These are phyloP conservation scores for Andricus quercusramuli DNA, from an alignment of 2,888 invertebrate species.

Conservation along the genomic window DNA sequence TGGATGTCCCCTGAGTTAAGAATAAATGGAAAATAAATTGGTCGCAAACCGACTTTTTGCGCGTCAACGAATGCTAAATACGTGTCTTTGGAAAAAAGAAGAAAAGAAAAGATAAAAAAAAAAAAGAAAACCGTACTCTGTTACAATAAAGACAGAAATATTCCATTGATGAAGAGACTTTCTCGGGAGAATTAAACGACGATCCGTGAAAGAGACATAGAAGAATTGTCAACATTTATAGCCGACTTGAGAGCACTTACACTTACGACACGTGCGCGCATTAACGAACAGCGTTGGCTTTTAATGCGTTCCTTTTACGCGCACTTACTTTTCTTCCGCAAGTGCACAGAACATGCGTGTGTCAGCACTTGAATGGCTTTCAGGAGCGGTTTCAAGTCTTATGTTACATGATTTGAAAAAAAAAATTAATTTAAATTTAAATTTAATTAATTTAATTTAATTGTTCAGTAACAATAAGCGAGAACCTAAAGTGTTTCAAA, in stretches of 20 bases:
- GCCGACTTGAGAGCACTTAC: conserved; percentile 41
- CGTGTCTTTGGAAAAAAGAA: no score
- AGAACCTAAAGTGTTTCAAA: no score
- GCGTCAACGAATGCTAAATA: no score
- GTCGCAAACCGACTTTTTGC: no score
- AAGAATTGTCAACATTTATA: conserved; percentile 51
- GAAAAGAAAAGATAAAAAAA: no score
- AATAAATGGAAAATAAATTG: no score
- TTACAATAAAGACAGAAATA: neutral
- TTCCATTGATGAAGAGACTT: neutral
- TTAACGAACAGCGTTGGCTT: conserved; percentile 46
- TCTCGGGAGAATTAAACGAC: conserved; percentile 9
- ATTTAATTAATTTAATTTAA: no score
- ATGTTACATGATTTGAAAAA: neutral
- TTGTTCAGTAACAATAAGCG: no score
- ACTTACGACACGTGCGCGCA: conserved; percentile 43
- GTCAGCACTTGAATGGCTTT: conserved; percentile 46
- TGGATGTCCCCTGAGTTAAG: no score
- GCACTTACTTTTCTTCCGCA: conserved; percentile 45
- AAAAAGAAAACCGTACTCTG: no score
- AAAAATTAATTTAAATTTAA: neutral
- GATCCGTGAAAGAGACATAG: conserved; percentile 34
- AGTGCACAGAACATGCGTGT: conserved; percentile 45
- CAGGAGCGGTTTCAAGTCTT: neutral
- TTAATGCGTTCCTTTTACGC: conserved; percentile 39